Evolutionary conservation across 1,140 invertebrate genomes (phyloP).

Genomic region (Hermetia illucens): DNA sequence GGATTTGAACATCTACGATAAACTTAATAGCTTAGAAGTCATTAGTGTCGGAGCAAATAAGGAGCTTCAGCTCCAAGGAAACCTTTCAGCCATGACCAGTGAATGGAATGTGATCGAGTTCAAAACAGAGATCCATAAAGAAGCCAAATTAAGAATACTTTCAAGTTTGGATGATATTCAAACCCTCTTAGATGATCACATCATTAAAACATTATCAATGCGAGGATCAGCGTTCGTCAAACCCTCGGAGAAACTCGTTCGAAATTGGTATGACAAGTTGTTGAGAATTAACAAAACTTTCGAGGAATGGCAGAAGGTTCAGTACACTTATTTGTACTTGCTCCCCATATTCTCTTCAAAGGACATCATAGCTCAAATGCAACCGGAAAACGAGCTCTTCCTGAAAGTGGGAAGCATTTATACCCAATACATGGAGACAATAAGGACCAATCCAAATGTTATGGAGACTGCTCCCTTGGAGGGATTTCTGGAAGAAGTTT

Average conservation of each 20-base stretch:
- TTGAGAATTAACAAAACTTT: slow-evolving; percentile 62
- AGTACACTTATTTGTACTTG: slow-evolving; percentile 82
- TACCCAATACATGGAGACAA: slow-evolving; percentile 58
- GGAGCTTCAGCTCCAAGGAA: slow-evolving; percentile 66
- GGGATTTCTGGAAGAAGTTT: slow-evolving; percentile 60
- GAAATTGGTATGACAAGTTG: slow-evolving; percentile 69
- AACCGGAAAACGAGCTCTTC: slow-evolving; percentile 73
- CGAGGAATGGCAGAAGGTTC: slow-evolving; percentile 79
- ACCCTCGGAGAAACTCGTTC: slow-evolving; percentile 67
- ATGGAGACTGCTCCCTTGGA: slow-evolving; percentile 53
- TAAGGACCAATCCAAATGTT: slow-evolving; percentile 57
- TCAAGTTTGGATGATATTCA: slow-evolving; percentile 75
- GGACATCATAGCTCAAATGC: slow-evolving; percentile 87
- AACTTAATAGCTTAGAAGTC: slow-evolving; percentile 67
- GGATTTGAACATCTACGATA: slow-evolving; percentile 53
- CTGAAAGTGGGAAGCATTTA: slow-evolving; percentile 62
- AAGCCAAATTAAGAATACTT: slow-evolving; percentile 64
- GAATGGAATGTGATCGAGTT: slow-evolving; percentile 75
- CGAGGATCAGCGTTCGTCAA: slow-evolving; percentile 83
- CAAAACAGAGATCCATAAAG: slow-evolving; percentile 55
- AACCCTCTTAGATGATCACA: slow-evolving; percentile 74
- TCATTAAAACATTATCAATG: slow-evolving; percentile 79
- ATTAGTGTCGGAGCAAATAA: slow-evolving; percentile 83
- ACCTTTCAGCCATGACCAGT: slow-evolving; percentile 65
- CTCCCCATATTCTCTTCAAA: slow-evolving; percentile 87